Conservation (phyloP, 2,797 vertebrate species). For the Squalus acanthias region DNA sequence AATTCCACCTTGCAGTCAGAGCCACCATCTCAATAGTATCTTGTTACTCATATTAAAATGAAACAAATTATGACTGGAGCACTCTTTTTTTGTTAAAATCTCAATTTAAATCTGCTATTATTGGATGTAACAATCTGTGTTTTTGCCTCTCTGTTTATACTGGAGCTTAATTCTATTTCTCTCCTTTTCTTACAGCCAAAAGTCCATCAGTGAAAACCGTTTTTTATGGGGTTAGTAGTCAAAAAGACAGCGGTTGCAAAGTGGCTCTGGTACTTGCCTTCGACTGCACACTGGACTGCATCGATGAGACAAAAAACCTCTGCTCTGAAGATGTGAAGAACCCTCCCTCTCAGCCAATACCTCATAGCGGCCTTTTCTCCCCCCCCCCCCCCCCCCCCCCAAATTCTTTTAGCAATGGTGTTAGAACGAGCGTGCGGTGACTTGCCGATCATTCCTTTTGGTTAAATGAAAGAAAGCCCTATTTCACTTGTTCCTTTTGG, state of each 20-base stretch:
- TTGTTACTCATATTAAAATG: background rate
- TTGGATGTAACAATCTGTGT: background rate
- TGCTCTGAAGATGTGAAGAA: constrained; percentile 25
- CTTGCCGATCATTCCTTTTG: background rate
- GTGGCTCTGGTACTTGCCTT: constrained; percentile 6
- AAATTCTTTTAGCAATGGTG: constrained; percentile 2
- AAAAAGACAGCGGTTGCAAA: background rate
- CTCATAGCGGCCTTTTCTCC: constrained; percentile 27
- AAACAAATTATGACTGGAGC: background rate
- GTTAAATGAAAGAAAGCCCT: background rate
- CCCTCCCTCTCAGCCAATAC: constrained; percentile 27
- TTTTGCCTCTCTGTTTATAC: background rate
- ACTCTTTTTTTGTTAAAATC: background rate
- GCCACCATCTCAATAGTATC: background rate
- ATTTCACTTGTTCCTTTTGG: background rate
- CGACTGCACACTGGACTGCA: background rate
- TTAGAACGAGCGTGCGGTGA: background rate
- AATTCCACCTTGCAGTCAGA: background rate
- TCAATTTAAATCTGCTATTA: background rate
- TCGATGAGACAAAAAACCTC: background rate
- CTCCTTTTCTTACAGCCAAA: constrained; percentile 40
- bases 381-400: background rate
- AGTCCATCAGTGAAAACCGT: constrained; percentile 45
- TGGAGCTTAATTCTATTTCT: background rate
- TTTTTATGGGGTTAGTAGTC: background rate